Evolutionary conservation across 2,888 invertebrate species (phyloP).

Genomic region (Drosophila paranaensis): DNA sequence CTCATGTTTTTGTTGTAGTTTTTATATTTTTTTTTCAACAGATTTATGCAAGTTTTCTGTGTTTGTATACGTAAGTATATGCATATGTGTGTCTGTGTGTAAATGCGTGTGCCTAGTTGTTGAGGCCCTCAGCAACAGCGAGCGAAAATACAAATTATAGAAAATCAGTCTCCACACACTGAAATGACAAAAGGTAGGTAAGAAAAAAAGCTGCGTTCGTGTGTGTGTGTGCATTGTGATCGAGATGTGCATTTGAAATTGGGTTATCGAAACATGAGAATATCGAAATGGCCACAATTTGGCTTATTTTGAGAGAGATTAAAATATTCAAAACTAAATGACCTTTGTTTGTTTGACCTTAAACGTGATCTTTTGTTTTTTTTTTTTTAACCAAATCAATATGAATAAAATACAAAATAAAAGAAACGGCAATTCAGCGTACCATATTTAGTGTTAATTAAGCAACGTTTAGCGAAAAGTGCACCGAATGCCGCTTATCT

Average conservation of each 20-base stretch:
- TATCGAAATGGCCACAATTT: constrained; percentile 4
- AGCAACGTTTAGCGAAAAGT: constrained; percentile 3
- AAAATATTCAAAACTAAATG: constrained; percentile 6
- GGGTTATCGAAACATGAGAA: constrained; percentile 25
- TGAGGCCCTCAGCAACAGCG: constrained; percentile 67
- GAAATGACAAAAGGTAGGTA: constrained; percentile 39
- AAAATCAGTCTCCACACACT: constrained; percentile 52
- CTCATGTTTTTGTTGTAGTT: constrained; percentile 52
- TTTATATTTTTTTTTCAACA: constrained; percentile 56
- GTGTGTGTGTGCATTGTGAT: constrained; percentile 21
- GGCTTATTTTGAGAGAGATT: constrained; percentile 1
- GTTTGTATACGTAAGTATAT: constrained; percentile 18
- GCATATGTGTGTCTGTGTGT: constrained; percentile 7
- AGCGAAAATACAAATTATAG: constrained; percentile 54
- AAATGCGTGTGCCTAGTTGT: constrained; percentile 20
- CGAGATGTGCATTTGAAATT: constrained; percentile 37
- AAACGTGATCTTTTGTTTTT: constrained; percentile 38
- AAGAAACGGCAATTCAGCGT: constrained; percentile 5
- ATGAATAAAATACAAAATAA: neutral
- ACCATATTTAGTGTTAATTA: neutral
- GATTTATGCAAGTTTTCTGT: constrained; percentile 69
- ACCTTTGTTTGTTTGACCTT: constrained; percentile 35
- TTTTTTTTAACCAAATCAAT: neutral
- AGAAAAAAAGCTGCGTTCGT: constrained; percentile 14
- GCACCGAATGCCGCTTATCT: constrained; percentile 16